Evolutionary conservation across 2,113 vertebrate species (phyloP), one percentile per base, ranked within the genome.

Genomic region (Eubucco bourcierii): DNA sequence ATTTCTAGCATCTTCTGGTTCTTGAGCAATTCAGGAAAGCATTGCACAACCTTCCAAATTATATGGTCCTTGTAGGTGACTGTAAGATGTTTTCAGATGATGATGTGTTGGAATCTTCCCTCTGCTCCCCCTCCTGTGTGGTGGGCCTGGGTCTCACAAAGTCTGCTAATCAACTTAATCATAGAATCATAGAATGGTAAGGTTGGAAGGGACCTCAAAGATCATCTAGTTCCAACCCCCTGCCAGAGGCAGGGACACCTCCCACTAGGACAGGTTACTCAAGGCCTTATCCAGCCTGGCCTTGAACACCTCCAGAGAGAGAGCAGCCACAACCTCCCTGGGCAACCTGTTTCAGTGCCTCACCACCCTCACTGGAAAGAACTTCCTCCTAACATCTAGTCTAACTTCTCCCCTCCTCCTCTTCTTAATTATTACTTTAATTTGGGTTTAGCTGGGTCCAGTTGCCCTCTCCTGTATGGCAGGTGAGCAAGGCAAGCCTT

Each of bases 11-110:
- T 59, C 56, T 74, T 66, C 39, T 31, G 66, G 60, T 13, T 46
- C n/a, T 59, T 0, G 0, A 29, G 52, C 23, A 63, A 63, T 18
- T 58, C n/a, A 83, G n/a, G 46, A 63, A 59, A 2, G 0, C 12
- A 5, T 9, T 29, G 4, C 11, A 24, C 53, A 53, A 31, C 56
- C 50, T 50, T 46, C 41, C 53, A 78, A 75, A 71, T 28, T 2
- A 5, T 1, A 0, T 27, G 50, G 0, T 46, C 19, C 55, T 56
- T 41, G 21, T 8, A 31, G 10, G 3, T 44, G 37, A 24, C 60
- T 46, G 80, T 52, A 80, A 56, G 25, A 53, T 4, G 3, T 7
- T 15, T 84, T 60, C 47, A 33, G 17, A 16, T 86, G 37, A 2
- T 11, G 7, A 10, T 5, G 6, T 1, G 0, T 8, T 37, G 17